A percentile compares a stretch with the other conserved stretches of the same genome.
These are phyloP conservation scores for Halcyon malimbica DNA, from an alignment of 2,113 vertebrate genomes.

Conservation along the genomic window DNA sequence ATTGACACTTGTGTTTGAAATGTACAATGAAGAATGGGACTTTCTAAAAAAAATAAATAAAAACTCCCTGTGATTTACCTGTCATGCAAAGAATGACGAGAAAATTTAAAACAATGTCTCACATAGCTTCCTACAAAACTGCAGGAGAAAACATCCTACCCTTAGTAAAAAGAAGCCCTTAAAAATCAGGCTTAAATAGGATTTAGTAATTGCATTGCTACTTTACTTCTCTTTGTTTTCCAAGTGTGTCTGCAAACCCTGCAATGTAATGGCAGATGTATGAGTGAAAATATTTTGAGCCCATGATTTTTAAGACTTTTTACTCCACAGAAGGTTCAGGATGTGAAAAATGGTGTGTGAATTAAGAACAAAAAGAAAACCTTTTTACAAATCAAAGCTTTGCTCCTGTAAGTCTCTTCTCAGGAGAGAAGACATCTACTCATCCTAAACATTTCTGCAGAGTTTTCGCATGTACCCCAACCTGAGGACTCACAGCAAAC, in stretches of 20 bases:
- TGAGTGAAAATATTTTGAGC: not conserved
- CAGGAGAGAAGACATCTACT: not conserved
- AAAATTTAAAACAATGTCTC: not conserved
- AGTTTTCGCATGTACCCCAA: not conserved
- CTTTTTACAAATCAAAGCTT: not conserved
- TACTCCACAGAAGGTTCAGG: not conserved
- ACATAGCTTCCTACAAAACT: not conserved
- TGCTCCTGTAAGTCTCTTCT: not conserved
- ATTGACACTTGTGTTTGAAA: not conserved
- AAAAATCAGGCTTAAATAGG: not conserved
- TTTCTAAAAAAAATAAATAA: not conserved
- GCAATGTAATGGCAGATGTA: not conserved
- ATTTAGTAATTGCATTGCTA: not conserved
- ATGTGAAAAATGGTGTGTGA: not conserved
- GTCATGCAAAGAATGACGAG: constrained; percentile 3
- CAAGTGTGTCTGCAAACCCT: not conserved
- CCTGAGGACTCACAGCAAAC: not conserved
- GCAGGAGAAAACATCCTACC: not conserved
- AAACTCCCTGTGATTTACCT: not conserved
- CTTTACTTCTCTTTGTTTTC: not conserved
- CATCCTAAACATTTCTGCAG: not conserved
- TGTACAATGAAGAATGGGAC: not conserved
- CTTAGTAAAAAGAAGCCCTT: not conserved
- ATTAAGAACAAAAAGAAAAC: not conserved
- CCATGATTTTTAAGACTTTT: not conserved